Evolutionary conservation across 1,140 invertebrate genomes (phyloP).

Genomic region (Trichogramma pretiosum): DNA sequence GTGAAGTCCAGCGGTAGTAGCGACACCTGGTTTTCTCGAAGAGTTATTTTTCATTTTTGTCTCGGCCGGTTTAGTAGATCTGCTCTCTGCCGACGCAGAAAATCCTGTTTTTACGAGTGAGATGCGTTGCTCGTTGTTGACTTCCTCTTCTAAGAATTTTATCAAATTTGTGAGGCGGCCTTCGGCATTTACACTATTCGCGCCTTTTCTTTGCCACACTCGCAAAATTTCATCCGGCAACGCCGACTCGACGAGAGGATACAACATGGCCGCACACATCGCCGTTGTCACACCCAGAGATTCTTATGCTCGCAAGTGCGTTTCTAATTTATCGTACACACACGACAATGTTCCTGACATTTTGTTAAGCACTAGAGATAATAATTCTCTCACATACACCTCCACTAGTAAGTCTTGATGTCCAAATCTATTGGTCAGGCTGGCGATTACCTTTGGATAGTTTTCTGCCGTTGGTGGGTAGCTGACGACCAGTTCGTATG

Average conservation of each 20-base stretch:
- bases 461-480: conserved; percentile 23
- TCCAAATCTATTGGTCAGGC: conserved; percentile 22
- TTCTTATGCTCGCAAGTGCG: conserved; percentile 27
- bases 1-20: conserved; percentile 9
- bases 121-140: conserved; percentile 25
- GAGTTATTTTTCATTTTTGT: neutral
- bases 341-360: conserved; percentile 9
- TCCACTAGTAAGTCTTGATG: conserved; percentile 23
- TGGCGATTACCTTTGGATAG: conserved; percentile 23
- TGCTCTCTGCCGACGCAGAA: neutral
- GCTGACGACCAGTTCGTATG: conserved; percentile 12
- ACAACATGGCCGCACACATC: conserved; percentile 28
- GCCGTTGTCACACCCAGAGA: conserved; percentile 26
- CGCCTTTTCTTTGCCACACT: conserved; percentile 20
- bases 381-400: conserved; percentile 29
- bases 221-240: conserved; percentile 28
- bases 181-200: neutral
- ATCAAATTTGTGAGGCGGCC: conserved; percentile 19
- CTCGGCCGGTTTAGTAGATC: too few relatives aligned
- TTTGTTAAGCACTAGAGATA: conserved; percentile 19
- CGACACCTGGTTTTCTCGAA: neutral
- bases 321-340: conserved; percentile 27
- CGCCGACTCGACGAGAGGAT: conserved; percentile 32
- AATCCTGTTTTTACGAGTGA: conserved; percentile 18
- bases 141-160: conserved; percentile 24